phyloP scores from a whole-genome alignment of 1,140 invertebrate species.

The Drosophila tani region DNA sequence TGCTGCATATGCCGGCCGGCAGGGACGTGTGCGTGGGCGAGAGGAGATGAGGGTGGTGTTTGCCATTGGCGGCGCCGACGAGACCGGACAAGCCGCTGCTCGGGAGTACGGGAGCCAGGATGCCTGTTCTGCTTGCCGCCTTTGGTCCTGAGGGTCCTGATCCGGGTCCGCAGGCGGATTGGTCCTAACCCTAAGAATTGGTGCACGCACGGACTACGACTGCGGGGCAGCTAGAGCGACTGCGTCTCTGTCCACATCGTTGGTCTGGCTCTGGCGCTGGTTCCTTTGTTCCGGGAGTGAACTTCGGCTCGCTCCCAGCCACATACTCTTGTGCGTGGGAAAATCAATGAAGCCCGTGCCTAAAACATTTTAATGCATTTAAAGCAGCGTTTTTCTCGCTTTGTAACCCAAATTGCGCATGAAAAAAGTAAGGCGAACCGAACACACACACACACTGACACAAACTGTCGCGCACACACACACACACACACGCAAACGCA shows the following conservation, averaged over 20 bases:
- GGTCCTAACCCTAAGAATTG: constrained; percentile 7
- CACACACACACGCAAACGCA: constrained; percentile 31
- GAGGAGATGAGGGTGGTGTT: constrained; percentile 64
- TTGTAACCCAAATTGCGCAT: constrained; percentile 82
- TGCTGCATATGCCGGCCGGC: constrained; percentile 78
- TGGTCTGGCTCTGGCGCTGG: constrained; percentile 7
- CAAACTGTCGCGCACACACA: constrained; percentile 29
- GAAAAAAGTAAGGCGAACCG: constrained; percentile 75
- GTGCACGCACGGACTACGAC: constrained; percentile 22
- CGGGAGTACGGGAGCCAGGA: constrained; percentile 81
- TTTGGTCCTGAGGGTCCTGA: constrained; percentile 13
- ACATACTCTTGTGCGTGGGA: constrained; percentile 75
- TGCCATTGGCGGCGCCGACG: constrained; percentile 51
- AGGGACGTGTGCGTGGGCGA: constrained; percentile 72
- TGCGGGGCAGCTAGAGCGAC: constrained; percentile 41
- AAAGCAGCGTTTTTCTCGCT: constrained; percentile 72
- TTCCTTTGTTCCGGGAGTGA: constrained; percentile 46
- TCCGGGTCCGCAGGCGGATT: constrained; percentile 1
- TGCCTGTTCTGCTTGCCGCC: constrained; percentile 34
- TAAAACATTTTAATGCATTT: constrained; percentile 76
- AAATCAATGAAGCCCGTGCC: constrained; percentile 72
- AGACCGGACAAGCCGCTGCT: constrained; percentile 73
- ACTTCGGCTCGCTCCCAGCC: constrained; percentile 32
- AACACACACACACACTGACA: constrained; percentile 31
- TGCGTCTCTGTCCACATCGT: constrained; percentile 45